Conservation (phyloP, 2,113 vertebrate genomes). For the Saguinus imperator region DNA sequence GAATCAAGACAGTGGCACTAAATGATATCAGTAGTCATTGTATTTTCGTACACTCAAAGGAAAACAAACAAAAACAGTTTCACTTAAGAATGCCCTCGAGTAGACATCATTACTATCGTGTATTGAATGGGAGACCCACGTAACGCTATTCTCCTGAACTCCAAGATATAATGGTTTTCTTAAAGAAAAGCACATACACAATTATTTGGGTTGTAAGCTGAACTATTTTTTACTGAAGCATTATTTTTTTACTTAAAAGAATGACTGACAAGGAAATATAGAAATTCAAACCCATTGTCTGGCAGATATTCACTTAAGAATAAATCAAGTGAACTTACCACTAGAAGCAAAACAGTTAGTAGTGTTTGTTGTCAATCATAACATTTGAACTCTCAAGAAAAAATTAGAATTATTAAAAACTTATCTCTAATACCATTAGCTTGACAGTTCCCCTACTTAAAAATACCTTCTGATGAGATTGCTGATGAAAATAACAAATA, state of each 20-base stretch:
- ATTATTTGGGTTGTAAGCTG: not conserved
- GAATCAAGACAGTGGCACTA: not conserved
- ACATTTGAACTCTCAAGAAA: not conserved
- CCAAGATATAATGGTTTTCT: not conserved
- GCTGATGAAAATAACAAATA: not conserved
- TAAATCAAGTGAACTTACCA: not conserved
- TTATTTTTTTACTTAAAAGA: slow-evolving; percentile 28
- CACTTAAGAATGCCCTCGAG: not conserved
- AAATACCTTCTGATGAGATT: not conserved
- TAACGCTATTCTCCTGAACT: not conserved
- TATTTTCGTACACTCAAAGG: not conserved
- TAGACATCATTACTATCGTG: not conserved
- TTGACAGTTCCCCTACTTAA: not conserved
- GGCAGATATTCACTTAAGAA: not conserved
- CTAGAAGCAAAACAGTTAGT: not conserved
- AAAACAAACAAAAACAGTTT: not conserved
- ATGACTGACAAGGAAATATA: not conserved
- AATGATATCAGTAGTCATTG: not conserved
- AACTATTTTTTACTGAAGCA: not conserved
- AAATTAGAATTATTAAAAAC: not conserved
- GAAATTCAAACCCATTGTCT: not conserved
- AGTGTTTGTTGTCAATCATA: not conserved
- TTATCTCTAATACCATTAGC: not conserved
- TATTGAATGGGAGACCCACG: not conserved
- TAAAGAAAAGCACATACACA: not conserved